Evolutionary conservation across 2,113 vertebrate species (phyloP).

Genomic region (Oreotrochilus melanogaster): DNA sequence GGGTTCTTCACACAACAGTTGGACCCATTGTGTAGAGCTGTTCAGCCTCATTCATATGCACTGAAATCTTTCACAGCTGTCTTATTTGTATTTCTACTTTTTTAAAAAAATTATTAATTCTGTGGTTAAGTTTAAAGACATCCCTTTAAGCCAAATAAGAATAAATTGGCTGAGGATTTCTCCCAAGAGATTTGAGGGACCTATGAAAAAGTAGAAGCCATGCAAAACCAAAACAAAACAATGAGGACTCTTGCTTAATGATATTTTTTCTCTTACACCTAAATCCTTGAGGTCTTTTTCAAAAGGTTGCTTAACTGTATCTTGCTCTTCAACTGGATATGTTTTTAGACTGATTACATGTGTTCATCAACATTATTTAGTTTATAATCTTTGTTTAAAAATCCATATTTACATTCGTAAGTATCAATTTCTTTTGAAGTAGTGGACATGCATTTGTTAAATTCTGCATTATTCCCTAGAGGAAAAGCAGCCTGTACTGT

Average conservation of each 20-base stretch:
- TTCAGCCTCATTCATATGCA: conserved; percentile 45
- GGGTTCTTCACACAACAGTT: conserved; percentile 36
- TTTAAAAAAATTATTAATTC: not conserved
- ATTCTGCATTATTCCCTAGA: not conserved
- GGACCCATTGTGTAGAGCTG: not conserved
- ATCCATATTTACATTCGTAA: not conserved
- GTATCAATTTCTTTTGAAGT: conserved; percentile 30
- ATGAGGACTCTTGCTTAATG: not conserved
- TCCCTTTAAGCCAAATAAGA: conserved; percentile 2
- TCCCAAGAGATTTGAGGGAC: not conserved
- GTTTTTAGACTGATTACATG: not conserved
- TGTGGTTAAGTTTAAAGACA: conserved; percentile 1
- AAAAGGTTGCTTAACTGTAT: not conserved
- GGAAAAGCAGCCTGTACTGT: not conserved
- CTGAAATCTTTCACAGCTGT: conserved; percentile 28
- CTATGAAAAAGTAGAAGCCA: not conserved
- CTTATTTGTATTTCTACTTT: conserved; percentile 12
- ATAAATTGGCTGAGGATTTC: conserved; percentile 10
- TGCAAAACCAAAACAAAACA: not conserved
- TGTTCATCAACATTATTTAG: conserved; percentile 3
- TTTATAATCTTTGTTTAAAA: conserved; percentile 38
- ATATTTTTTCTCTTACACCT: not conserved
- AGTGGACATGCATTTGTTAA: conserved; percentile 9
- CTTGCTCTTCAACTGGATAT: conserved; percentile 1
- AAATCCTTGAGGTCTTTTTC: not conserved